phyloP scores from a whole-genome alignment of 2,888 invertebrate species.

The Brassicogethes aeneus region DNA sequence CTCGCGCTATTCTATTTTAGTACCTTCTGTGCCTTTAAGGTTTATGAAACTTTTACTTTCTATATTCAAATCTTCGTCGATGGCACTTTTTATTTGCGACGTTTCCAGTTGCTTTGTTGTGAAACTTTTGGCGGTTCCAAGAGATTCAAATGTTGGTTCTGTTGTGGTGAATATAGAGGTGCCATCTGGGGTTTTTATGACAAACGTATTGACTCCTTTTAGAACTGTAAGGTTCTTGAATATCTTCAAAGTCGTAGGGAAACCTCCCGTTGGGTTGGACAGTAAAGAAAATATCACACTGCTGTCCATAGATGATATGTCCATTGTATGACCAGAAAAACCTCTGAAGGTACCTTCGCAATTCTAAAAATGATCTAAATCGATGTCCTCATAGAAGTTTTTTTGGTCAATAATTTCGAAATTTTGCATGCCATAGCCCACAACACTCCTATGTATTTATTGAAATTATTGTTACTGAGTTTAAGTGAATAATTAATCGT shows the following conservation, averaged over 20 bases:
- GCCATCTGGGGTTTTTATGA: slow-evolving; percentile 53
- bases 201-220: slow-evolving; percentile 51
- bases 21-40: slow-evolving; percentile 73
- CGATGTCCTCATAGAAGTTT: slow-evolving; percentile 65
- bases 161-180: slow-evolving; percentile 67
- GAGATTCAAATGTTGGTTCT: slow-evolving; percentile 61
- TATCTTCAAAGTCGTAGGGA: slow-evolving; percentile 41
- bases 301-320: slow-evolving; percentile 40
- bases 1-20: slow-evolving; percentile 60
- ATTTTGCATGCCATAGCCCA: slow-evolving; percentile 80
- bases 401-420: slow-evolving; percentile 70
- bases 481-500: no score
- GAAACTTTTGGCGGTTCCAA: slow-evolving; percentile 56
- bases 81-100: slow-evolving; percentile 64
- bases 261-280: slow-evolving; percentile 32
- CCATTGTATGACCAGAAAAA: slow-evolving; percentile 47
- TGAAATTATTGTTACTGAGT: no score
- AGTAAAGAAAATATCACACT: slow-evolving; percentile 32
- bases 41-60: slow-evolving; percentile 58
- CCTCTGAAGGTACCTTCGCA: slow-evolving; percentile 58
- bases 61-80: slow-evolving; percentile 56
- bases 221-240: slow-evolving; percentile 60
- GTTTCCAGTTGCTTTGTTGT: slow-evolving; percentile 59
- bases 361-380: slow-evolving; percentile 68
- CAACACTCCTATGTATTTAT: no score